A percentile compares a stretch with the other conserved stretches of the same genome.
Conservation (phyloP, 2,888 invertebrate genomes). For the Oscheius sp. region DNA sequence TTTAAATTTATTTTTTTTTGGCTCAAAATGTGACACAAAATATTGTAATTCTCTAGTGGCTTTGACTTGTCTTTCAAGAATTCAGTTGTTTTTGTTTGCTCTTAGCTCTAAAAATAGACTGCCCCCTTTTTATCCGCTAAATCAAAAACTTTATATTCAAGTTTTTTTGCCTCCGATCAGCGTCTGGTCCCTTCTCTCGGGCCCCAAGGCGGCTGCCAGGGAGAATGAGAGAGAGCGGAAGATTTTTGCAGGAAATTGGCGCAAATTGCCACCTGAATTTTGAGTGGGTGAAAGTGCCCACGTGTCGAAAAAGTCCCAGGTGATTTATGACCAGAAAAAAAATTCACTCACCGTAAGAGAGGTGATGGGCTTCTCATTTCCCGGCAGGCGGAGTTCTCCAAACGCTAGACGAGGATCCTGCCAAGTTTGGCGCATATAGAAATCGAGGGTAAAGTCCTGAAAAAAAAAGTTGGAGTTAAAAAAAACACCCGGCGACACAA, state of each 20-base stretch:
- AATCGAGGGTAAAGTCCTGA: conserved; percentile 73
- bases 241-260: conserved; percentile 24
- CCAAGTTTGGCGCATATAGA: conserved; percentile 99
- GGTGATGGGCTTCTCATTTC: conserved; percentile 48
- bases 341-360: conserved; percentile 73
- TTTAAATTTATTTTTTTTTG: neutral
- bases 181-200: neutral
- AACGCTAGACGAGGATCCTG: conserved; percentile 93
- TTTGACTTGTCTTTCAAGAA: neutral
- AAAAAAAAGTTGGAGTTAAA: conserved; percentile 29
- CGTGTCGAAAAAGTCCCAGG: no score
- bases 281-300: no score
- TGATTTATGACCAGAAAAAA: no score
- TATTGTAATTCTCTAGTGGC: neutral
- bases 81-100: no score
- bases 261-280: conserved; percentile 18
- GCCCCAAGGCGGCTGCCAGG: neutral
- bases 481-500: conserved; percentile 27
- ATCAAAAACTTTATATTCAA: no score
- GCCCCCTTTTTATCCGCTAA: no score
- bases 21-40: neutral
- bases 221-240: neutral
- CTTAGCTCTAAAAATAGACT: no score
- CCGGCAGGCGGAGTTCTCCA: conserved; percentile 76
- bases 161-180: no score